Evolutionary conservation across 1,140 invertebrate genomes (phyloP).

Genomic region (Drosophila leontia): DNA sequence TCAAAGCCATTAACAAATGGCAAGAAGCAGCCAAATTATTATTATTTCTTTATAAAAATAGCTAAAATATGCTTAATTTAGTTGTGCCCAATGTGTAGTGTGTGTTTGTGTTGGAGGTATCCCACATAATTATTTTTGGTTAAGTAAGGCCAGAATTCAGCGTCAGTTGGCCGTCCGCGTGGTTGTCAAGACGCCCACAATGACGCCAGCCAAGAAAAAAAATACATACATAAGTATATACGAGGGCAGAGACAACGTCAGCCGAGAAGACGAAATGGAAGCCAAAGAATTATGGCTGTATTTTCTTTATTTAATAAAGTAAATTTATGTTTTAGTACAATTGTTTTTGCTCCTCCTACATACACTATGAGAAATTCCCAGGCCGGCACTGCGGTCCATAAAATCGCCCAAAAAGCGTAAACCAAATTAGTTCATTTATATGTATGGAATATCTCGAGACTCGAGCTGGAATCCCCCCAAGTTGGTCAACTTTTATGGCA

Average conservation of each 20-base stretch:
- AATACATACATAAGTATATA: neutral
- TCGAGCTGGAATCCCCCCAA: slow-evolving; percentile 15
- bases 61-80: slow-evolving; percentile 83
- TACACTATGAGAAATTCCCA: slow-evolving; percentile 79
- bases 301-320: slow-evolving; percentile 79
- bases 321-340: slow-evolving; percentile 74
- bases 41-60: slow-evolving; percentile 76
- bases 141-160: slow-evolving; percentile 64
- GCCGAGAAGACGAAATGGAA: slow-evolving; percentile 60
- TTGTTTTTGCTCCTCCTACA: slow-evolving; percentile 55
- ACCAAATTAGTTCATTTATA: slow-evolving; percentile 78
- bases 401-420: slow-evolving; percentile 54
- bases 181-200: slow-evolving; percentile 73
- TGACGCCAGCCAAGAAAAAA: slow-evolving; percentile 62
- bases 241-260: slow-evolving; percentile 52
- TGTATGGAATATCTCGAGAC: slow-evolving; percentile 40
- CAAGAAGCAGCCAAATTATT: slow-evolving; percentile 74
- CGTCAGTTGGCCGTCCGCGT: slow-evolving; percentile 50
- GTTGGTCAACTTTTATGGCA: slow-evolving; percentile 73
- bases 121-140: slow-evolving; percentile 81
- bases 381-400: slow-evolving; percentile 53
- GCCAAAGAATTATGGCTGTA: slow-evolving; percentile 77
- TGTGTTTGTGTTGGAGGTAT: slow-evolving; percentile 44
- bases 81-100: slow-evolving; percentile 41
- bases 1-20: slow-evolving; percentile 81